These are phyloP conservation scores for Idris sp. DNA, from an alignment of 1,140 invertebrate genomes.

Conservation along the genomic window DNA sequence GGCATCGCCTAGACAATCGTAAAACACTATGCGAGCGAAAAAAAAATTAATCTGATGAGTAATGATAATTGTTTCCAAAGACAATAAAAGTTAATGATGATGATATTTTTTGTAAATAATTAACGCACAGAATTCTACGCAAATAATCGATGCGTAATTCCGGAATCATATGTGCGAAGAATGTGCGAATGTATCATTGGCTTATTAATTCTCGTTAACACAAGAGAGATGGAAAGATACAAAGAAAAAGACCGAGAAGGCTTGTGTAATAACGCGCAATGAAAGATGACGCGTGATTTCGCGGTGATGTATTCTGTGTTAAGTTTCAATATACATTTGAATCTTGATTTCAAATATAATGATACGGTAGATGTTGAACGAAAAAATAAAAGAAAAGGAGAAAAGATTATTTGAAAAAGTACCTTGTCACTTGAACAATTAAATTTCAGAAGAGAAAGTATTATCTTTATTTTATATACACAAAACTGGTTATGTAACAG, in stretches of 20 bases:
- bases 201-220: constrained; percentile 28
- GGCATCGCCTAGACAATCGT: constrained; percentile 31
- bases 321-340: constrained; percentile 38
- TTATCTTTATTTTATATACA: no score
- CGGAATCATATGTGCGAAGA: constrained; percentile 10
- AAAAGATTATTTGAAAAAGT: no score
- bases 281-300: constrained; percentile 42
- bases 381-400: no score
- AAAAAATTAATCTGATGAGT: constrained; percentile 4
- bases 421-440: no score
- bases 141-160: constrained; percentile 36
- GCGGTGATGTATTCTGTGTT: constrained; percentile 26
- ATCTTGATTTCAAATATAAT: constrained; percentile 19
- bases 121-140: constrained; percentile 1
- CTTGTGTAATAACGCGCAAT: constrained; percentile 40
- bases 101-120: constrained; percentile 8
- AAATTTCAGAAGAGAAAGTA: no score
- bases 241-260: constrained; percentile 11
- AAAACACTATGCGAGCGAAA: neutral
- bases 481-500: no score
- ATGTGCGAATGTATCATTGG: constrained; percentile 32
- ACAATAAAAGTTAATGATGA: constrained; percentile 30
- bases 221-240: neutral
- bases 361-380: no score
- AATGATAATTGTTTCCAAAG: constrained; percentile 7